Base-by-base conservation (phyloP, 2,797 vertebrate species). In the Melanotaenia nigrans region DNA sequence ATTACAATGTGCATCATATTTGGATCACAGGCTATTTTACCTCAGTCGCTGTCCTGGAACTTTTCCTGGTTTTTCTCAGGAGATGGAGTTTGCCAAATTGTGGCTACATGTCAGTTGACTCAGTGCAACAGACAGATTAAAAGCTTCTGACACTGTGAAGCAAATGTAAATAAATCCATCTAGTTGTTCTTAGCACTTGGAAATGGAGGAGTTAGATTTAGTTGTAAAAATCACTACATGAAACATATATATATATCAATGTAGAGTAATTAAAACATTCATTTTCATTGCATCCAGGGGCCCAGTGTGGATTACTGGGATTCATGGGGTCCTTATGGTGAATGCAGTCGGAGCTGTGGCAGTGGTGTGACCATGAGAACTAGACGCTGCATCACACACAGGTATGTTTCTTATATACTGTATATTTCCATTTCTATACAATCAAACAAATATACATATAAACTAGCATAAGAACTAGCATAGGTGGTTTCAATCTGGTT, bases 331-430 rank as follows among this genome's bases (percentile, higher is more conserved):
- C 88, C 93, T 2, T 98, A 96, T 81, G 92, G 95, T 10, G 89
- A 93, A 60, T 99, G 97, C 92, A 99, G 97, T 72, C 94, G 96
- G 62, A 98, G 93, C 85, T 99, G 97, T 63, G 97, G 97, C 0
- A 92, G 94, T 0, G 98, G 97, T 0, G 92, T 99, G 68, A 95
- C 95, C 77, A 75, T 90, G 81, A 94, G 92, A 71, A 95, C 94
- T 5, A 94, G 97, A 9, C 90, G 9, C 61, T 99, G 97, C 76
- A 88, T 95, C 84, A 96, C 96, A 25, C 94, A 90, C 79, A 96
- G 97, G 97, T 99, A 90, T 47, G 76, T 54, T 2, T 55, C 2
- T 24, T 25, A 2, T 42, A 42, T 42, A 1, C 5, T 61, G 7
- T 12, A 68, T 5, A 1, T 49, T 42, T 56, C 0, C 36, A 25